phyloP scores from a whole-genome alignment of 2,888 invertebrate species.

The Aricia artaxerxes region DNA sequence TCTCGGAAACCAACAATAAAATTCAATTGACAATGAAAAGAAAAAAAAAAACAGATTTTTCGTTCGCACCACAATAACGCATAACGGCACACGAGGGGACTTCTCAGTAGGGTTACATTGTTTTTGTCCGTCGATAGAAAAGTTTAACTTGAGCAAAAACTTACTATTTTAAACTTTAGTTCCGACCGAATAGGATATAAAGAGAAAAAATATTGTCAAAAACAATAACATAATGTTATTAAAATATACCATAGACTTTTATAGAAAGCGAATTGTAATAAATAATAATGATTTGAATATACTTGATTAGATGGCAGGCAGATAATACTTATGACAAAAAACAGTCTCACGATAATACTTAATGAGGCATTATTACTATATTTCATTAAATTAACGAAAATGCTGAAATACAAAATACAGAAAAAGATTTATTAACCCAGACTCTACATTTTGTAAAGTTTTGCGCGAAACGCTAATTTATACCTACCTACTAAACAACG shows the following conservation, averaged over 20 bases:
- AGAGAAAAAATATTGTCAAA: neutral
- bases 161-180: neutral
- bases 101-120: conserved; percentile 66
- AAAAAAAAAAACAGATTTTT: conserved; percentile 55
- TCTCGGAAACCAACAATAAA: conserved; percentile 79
- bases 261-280: neutral
- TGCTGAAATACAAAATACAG: neutral
- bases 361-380: neutral
- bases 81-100: conserved; percentile 69
- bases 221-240: neutral
- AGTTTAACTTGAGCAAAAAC: conserved; percentile 28
- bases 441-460: neutral
- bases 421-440: neutral
- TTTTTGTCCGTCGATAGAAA: conserved; percentile 52
- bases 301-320: neutral
- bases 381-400: neutral
- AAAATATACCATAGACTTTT: neutral
- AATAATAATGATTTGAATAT: neutral
- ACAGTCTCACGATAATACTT: neutral
- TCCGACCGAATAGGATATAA: neutral
- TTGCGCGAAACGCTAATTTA: neutral
- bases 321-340: neutral
- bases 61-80: conserved; percentile 65
- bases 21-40: conserved; percentile 77
- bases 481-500: neutral